Conservation (phyloP, 2,888 invertebrate genomes). For the Archips crataeganus region DNA sequence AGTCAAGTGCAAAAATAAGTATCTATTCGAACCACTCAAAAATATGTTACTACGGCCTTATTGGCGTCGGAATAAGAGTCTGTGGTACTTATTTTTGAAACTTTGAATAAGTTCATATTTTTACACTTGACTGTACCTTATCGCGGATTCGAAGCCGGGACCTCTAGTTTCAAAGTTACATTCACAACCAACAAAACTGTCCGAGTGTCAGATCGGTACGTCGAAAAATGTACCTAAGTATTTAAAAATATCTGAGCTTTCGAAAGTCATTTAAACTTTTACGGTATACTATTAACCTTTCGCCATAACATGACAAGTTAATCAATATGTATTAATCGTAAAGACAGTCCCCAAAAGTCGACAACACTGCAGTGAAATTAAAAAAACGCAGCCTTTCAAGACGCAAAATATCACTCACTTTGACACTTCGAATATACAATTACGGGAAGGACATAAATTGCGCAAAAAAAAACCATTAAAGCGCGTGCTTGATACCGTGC, state of each 20-base stretch:
- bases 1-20: no score
- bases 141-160: no score
- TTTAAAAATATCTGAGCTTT: not conserved
- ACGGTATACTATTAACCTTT: constrained; percentile 7
- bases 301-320: constrained; percentile 8
- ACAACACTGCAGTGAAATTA: constrained; percentile 1
- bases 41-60: no score
- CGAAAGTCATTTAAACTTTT: not conserved
- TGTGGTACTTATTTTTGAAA: no score
- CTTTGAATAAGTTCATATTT: no score
- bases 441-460: constrained; percentile 4
- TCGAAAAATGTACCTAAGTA: no score
- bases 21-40: no score
- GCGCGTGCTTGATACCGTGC: not conserved
- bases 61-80: no score
- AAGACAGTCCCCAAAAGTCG: not conserved
- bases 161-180: no score
- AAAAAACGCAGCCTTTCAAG: not conserved
- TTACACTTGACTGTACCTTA: no score
- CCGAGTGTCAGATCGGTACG: no score
- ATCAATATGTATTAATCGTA: constrained; percentile 6
- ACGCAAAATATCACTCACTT: constrained; percentile 13
- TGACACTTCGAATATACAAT: constrained; percentile 5
- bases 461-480: constrained; percentile 3
- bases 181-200: no score